phyloP scores from a whole-genome alignment of 2,888 invertebrate species.

The Hydriomena furcata region DNA sequence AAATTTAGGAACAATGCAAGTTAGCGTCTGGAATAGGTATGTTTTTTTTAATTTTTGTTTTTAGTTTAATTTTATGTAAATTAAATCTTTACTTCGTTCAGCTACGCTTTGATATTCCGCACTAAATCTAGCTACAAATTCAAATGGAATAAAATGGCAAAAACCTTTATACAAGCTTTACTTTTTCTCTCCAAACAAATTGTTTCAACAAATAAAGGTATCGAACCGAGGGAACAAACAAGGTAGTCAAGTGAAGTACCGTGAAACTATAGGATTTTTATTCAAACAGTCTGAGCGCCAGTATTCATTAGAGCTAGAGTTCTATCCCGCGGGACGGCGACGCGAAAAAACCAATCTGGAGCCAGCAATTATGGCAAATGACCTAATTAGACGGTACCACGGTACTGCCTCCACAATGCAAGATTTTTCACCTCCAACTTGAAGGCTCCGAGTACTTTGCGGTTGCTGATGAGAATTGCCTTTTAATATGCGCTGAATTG shows the following conservation, averaged over 20 bases:
- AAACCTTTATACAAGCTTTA: not conserved
- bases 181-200: conserved; percentile 15
- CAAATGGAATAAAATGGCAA: not conserved
- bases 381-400: conserved; percentile 63
- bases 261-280: conserved; percentile 46
- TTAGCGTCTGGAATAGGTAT: not conserved
- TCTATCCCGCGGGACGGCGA: conserved; percentile 68
- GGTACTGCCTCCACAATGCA: conserved; percentile 44
- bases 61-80: not conserved
- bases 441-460: conserved; percentile 43
- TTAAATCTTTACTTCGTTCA: conserved; percentile 1
- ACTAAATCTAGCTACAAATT: not conserved
- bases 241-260: conserved; percentile 39
- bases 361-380: conserved; percentile 78
- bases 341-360: conserved; percentile 80
- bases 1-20: conserved; percentile 29
- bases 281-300: conserved; percentile 39
- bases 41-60: not conserved
- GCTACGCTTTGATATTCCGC: conserved; percentile 1
- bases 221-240: conserved; percentile 25
- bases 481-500: conserved; percentile 55
- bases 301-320: conserved; percentile 71
- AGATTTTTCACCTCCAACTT: conserved; percentile 59
- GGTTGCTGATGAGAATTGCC: conserved; percentile 55
- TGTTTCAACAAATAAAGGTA: conserved; percentile 17